These are phyloP conservation scores for Peromyscus aztecus DNA, from an alignment of 2,797 vertebrate species.

Conservation along the genomic window DNA sequence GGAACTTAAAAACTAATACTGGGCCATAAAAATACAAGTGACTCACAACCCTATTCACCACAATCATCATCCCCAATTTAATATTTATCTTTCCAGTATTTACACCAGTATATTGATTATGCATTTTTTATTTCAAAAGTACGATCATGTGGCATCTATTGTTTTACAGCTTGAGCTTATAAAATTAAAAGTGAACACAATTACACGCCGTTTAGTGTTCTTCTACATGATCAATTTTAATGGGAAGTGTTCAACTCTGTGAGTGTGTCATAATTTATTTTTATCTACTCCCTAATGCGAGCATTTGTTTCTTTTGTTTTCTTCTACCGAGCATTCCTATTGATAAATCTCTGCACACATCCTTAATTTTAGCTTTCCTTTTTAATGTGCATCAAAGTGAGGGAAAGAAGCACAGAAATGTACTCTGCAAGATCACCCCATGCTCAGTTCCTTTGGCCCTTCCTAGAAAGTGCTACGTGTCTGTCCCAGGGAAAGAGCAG, in stretches of 20 bases:
- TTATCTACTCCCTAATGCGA: constrained; percentile 69
- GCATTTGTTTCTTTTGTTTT: constrained; percentile 27
- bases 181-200: constrained; percentile 70
- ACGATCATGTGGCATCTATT: not conserved
- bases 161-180: constrained; percentile 50
- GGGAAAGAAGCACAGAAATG: not conserved
- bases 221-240: constrained; percentile 75
- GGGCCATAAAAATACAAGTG: not conserved
- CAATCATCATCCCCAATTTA: not conserved
- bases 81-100: constrained; percentile 54
- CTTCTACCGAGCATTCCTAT: constrained; percentile 39
- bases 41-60: not conserved
- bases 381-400: not conserved
- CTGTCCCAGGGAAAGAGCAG: not conserved
- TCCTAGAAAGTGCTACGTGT: not conserved
- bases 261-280: constrained; percentile 66
- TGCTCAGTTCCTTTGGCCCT: not conserved
- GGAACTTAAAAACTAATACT: not conserved
- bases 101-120: not conserved
- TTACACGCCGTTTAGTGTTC: constrained; percentile 65
- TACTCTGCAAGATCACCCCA: not conserved
- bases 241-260: constrained; percentile 43
- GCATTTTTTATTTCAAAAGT: constrained; percentile 52
- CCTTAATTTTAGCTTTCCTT: constrained; percentile 45
- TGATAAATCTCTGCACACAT: constrained; percentile 61